Base-by-base conservation (phyloP, 1,140 invertebrate genomes). In the Zaprionus lachaisei region DNA sequence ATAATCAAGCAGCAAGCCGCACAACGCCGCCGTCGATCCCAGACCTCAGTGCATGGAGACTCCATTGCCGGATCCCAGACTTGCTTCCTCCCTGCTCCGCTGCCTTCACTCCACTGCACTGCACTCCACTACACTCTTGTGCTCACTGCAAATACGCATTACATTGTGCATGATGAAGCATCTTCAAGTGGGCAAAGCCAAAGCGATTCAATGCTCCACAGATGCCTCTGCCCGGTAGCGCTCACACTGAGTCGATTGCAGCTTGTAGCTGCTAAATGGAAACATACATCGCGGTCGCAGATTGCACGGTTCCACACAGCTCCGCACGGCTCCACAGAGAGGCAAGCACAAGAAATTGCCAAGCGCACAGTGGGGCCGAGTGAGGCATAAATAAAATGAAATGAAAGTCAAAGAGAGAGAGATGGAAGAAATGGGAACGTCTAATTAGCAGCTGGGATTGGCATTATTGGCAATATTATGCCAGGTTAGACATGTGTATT, bases 261-360 rank as follows among this genome's bases (percentile, higher is more conserved):
- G 73, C 82, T 79, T 79, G 84, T 76, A 76, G 73, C 84, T 84
- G 81, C 84, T 89, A 87, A 89, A 89, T 89, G 84, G 90, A 89
- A 90, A 89, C 84, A 87, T 89, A 90, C 78, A 78, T 76, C 76
- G 79, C 67, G 79, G 79, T 79, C 63, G 76, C 74, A 75, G 77
- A 75, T 70, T 68, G 73, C 77, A 51, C 55, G 66, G 70, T 38
- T 63, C 51, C 54, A 66, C 37, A 7, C n/a, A 55, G 63, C 69
- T 57, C 28, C 54, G 61, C 37, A 7, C 41, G 26, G 63, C 69
- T 57, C 28, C 55, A 58, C 31, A 26, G 31, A 20, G 38, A 38
- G 49, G 20, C 20, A 24, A 56, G 31, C 28, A 9, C 55, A 65
- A 60, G 66, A 64, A 71, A 68, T 57, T 70, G 72, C 61, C 55